Evolutionary conservation across 2,888 invertebrate species (phyloP), one percentile per base, ranked within the genome.

Genomic region (Noctuana brunneofusca): DNA sequence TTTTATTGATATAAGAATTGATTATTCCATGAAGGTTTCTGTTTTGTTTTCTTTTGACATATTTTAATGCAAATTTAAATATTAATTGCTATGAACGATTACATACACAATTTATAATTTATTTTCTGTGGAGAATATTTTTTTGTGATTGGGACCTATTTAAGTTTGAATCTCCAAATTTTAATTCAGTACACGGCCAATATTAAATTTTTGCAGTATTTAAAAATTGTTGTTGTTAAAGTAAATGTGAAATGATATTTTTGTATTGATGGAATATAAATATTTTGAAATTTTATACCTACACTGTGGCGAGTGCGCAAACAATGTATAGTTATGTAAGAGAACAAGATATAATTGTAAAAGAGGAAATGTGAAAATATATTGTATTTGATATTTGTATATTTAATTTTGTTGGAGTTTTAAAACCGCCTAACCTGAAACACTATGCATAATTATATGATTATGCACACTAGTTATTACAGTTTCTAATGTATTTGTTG

Each of bases 201-300:
- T 38, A 16, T 0, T 14, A 14, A 0, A 48, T 48, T 14, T 14
- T 27, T 54, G 11, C 38, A 54, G 38, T 54, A 24, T 54, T 49
- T 27, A 22, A 48, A 49, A 14, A 41, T 54, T 58, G 27, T 58
- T 50, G 38, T 30, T 52, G 20, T 50, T 38, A n/a, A 48, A 52
- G 14, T 58, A 50, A 50, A 50, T 50, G n/a, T 18, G 48, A 48
- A 38, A 48, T 22, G 48, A 58, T 58, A 52, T 58, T 58, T 58
- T 58, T 58, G 22, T 58, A 58, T 52, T 18, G n/a, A 58, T 52
- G 41, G 3, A 58, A 41, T 50, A 27, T 38, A 50, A 38, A 11
- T 18, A 9, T 52, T 52, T 35, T 20, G 20, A 53, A 12, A 20
- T 53, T 53, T 53, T n/a, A 11, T 20, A 18, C 16, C 1, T 11